Evolutionary conservation across 2,888 invertebrate species (phyloP).

Genomic region (Lamellibrachia columna): DNA sequence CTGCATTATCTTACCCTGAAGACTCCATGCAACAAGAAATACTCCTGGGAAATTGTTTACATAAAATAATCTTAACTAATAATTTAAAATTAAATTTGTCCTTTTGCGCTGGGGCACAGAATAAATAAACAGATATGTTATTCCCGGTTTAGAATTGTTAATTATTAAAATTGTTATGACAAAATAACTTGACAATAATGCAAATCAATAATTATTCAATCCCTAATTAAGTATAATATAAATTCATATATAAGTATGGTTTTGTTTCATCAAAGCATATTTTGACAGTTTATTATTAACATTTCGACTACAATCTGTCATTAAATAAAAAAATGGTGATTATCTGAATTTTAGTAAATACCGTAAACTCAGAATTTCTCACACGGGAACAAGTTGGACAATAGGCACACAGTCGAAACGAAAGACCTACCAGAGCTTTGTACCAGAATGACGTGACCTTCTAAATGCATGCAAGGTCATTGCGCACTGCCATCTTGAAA

Average conservation of each 20-base stretch:
- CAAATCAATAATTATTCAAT: background rate
- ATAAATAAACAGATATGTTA: background rate
- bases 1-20: background rate
- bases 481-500: background rate
- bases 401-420: background rate
- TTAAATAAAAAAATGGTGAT: background rate
- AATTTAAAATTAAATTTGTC: background rate
- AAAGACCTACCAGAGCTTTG: background rate
- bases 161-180: background rate
- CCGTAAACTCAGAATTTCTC: background rate
- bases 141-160: background rate
- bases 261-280: background rate
- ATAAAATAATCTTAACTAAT: background rate
- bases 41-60: background rate
- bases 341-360: background rate
- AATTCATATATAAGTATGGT: background rate
- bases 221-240: background rate
- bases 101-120: background rate
- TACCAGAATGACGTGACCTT: background rate
- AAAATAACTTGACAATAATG: background rate
- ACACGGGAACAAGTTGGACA: background rate
- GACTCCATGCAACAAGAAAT: background rate
- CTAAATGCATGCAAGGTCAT: background rate
- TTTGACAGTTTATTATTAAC: too few relatives aligned
- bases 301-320: background rate